phyloP scores from a whole-genome alignment of 1,140 invertebrate species.

The Alviniconcha marisindica region DNA sequence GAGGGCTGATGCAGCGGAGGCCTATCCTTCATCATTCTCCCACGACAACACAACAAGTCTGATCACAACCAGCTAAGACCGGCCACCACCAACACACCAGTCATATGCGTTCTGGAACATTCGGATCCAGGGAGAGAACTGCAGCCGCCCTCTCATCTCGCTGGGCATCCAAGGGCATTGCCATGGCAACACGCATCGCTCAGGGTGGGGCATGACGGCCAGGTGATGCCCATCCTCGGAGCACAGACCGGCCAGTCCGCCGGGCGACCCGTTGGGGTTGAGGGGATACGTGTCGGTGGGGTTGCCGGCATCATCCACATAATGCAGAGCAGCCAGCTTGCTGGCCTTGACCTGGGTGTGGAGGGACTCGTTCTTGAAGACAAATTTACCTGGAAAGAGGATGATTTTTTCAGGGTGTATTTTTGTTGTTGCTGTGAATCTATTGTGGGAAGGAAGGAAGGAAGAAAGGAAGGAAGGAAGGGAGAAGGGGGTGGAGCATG shows the following conservation, averaged over 20 bases:
- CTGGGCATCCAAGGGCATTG: conserved; percentile 76
- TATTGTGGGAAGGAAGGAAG: too few relatives aligned
- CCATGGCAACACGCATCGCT: conserved; percentile 80
- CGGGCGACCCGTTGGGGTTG: conserved; percentile 93
- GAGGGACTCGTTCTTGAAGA: conserved; percentile 77
- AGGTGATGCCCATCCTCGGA: conserved; percentile 94
- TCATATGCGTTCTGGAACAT: conserved; percentile 94
- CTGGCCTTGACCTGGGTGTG: conserved; percentile 79
- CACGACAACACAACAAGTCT: neutral
- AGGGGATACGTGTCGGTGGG: conserved; percentile 91
- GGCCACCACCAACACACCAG: conserved; percentile 81
- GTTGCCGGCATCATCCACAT: conserved; percentile 87
- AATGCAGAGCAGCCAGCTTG: conserved; percentile 86
- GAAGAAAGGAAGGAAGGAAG: too few relatives aligned
- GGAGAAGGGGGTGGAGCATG: too few relatives aligned
- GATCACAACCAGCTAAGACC: too few relatives aligned
- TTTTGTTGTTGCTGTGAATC: too few relatives aligned
- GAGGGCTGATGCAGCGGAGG: neutral
- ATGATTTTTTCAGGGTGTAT: too few relatives aligned
- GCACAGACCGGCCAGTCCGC: conserved; percentile 89
- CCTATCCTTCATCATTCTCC: neutral
- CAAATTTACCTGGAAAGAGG: conserved; percentile 71
- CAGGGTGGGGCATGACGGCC: conserved; percentile 99
- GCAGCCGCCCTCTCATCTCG: conserved; percentile 74
- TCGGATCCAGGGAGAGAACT: conserved; percentile 90